These are phyloP conservation scores for Ophion ventricosus DNA, from an alignment of 2,888 invertebrate species.

Conservation along the genomic window DNA sequence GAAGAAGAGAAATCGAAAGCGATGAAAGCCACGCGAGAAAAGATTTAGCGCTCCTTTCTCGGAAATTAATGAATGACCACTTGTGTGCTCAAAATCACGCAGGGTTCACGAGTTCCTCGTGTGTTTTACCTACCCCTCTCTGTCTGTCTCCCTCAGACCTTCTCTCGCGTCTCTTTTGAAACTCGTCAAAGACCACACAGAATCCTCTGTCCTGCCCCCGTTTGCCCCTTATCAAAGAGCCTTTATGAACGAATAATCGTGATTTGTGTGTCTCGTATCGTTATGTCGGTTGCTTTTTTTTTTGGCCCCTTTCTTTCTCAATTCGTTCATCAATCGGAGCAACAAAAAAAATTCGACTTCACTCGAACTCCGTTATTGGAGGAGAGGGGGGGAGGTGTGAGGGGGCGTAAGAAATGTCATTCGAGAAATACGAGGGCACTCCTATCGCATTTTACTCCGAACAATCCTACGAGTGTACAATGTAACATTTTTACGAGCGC, in stretches of 20 bases:
- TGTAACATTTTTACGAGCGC: no score
- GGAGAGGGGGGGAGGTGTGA: no score
- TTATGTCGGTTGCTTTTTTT: neutral
- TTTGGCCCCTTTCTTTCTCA: neutral
- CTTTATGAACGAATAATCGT: slow-evolving; percentile 57
- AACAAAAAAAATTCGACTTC: neutral
- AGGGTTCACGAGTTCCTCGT: slow-evolving; percentile 60
- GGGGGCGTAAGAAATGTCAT: no score
- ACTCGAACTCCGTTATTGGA: no score
- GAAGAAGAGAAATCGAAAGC: neutral
- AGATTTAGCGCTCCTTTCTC: slow-evolving; percentile 68
- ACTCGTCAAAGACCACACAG: slow-evolving; percentile 59
- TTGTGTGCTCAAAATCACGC: slow-evolving; percentile 76
- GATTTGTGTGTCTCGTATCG: slow-evolving; percentile 13
- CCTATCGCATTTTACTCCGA: no score
- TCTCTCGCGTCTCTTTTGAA: slow-evolving; percentile 42
- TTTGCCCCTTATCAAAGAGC: slow-evolving; percentile 55
- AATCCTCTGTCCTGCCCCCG: slow-evolving; percentile 52
- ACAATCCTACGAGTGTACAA: no score
- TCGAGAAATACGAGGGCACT: no score
- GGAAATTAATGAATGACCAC: slow-evolving; percentile 80
- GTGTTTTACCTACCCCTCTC: slow-evolving; percentile 59
- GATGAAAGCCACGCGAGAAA: neutral
- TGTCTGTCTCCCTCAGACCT: slow-evolving; percentile 29
- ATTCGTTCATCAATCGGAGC: neutral